phyloP scores from a whole-genome alignment of 1,140 invertebrate genomes.

The Brachionus sp. region DNA sequence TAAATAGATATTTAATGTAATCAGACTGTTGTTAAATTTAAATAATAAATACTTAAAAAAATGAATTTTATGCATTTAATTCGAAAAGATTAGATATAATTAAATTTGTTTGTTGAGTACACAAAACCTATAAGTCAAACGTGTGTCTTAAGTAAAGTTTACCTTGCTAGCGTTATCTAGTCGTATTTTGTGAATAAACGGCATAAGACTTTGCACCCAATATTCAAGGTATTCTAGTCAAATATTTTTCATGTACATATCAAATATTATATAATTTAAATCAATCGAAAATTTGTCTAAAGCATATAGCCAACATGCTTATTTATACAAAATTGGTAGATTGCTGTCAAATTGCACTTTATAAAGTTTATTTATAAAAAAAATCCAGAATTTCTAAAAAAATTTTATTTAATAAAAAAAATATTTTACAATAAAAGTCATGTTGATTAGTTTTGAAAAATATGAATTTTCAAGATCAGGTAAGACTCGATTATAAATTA shows the following conservation, averaged over 20 bases:
- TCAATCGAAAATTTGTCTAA: neutral
- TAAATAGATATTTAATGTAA: neutral
- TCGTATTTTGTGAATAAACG: neutral
- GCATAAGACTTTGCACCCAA: neutral
- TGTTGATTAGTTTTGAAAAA: neutral
- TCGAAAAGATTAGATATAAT: neutral
- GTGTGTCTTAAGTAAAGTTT: neutral
- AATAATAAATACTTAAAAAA: neutral
- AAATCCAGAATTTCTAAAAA: neutral
- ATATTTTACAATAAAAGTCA: neutral
- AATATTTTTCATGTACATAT: neutral
- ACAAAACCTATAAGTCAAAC: neutral
- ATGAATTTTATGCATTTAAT: neutral
- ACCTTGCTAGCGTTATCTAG: neutral
- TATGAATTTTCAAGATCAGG: neutral
- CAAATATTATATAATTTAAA: neutral
- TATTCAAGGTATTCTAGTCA: neutral
- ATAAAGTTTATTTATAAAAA: neutral
- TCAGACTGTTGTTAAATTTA: neutral
- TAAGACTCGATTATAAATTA: conserved; percentile 28
- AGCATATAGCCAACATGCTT: neutral
- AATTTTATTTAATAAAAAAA: neutral
- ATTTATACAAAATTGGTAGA: neutral
- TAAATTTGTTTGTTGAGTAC: neutral
- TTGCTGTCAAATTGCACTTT: neutral